Evolutionary conservation across 2,113 vertebrate species (phyloP).

Genomic region (Lophotis ruficrista): DNA sequence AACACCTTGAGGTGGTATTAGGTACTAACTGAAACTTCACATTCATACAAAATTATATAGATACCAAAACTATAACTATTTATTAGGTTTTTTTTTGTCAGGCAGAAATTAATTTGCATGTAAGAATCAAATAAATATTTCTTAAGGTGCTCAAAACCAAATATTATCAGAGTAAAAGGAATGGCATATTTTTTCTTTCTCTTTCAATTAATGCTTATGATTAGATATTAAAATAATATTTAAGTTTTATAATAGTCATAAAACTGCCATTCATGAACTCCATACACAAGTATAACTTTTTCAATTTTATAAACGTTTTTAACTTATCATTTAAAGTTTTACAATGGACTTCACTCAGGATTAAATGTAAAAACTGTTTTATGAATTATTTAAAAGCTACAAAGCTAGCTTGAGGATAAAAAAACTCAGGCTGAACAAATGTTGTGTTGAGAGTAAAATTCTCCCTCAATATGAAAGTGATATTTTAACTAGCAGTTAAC

Average conservation of each 20-base stretch:
- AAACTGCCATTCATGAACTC: neutral
- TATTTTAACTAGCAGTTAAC: neutral
- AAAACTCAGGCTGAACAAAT: neutral
- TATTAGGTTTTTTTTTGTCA: neutral
- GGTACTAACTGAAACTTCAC: neutral
- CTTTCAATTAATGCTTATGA: neutral
- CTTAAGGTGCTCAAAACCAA: neutral
- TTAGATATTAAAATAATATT: neutral
- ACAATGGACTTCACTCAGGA: neutral
- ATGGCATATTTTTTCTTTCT: neutral
- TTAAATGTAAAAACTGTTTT: neutral
- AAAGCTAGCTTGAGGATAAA: neutral
- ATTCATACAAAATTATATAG: neutral
- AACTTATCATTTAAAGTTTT: neutral
- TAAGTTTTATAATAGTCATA: neutral
- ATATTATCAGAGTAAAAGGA: neutral
- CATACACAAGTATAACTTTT: neutral
- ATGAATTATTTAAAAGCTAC: neutral
- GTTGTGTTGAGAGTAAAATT: neutral
- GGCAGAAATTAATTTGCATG: neutral
- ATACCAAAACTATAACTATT: neutral
- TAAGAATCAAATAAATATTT: neutral
- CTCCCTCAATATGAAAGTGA: neutral
- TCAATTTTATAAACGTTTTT: neutral
- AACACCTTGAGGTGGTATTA: neutral